Evolutionary conservation across 2,888 invertebrate species (phyloP).

Genomic region (Acanthosepion esculentum): DNA sequence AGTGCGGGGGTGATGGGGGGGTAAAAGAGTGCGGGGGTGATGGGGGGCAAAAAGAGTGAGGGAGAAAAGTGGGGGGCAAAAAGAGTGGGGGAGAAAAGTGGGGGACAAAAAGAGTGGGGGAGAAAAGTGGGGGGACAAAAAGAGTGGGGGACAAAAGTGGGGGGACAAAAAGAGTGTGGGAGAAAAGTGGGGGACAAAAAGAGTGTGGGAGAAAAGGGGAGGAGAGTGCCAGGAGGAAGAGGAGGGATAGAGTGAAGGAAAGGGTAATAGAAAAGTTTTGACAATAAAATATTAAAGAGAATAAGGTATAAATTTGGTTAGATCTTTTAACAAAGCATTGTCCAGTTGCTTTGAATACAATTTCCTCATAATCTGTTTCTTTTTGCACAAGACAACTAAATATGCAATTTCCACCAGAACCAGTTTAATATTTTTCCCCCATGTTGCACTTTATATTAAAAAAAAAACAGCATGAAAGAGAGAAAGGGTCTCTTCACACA

Average conservation of each 20-base stretch:
- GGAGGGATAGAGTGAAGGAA: neutral
- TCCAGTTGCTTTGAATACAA: too few species aligned
- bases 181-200: neutral
- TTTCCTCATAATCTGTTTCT: too few species aligned
- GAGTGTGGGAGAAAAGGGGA: neutral
- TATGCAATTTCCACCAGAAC: too few species aligned
- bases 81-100: neutral
- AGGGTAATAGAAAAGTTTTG: neutral
- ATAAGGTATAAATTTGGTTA: too few species aligned
- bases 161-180: neutral
- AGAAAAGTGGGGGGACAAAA: neutral
- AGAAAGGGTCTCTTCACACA: too few species aligned
- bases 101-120: neutral
- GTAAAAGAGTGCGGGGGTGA: neutral
- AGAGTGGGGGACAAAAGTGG: neutral
- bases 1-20: neutral
- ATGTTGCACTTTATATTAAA: too few species aligned
- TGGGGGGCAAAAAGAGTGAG: neutral
- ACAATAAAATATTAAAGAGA: too few species aligned
- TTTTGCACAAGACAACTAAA: too few species aligned
- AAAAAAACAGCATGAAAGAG: too few species aligned
- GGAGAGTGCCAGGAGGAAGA: too few species aligned
- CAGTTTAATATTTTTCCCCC: too few species aligned
- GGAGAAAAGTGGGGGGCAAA: neutral
- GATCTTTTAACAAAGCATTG: too few species aligned